phyloP scores from a whole-genome alignment of 2,888 invertebrate species.

The Isoperla grammatica region DNA sequence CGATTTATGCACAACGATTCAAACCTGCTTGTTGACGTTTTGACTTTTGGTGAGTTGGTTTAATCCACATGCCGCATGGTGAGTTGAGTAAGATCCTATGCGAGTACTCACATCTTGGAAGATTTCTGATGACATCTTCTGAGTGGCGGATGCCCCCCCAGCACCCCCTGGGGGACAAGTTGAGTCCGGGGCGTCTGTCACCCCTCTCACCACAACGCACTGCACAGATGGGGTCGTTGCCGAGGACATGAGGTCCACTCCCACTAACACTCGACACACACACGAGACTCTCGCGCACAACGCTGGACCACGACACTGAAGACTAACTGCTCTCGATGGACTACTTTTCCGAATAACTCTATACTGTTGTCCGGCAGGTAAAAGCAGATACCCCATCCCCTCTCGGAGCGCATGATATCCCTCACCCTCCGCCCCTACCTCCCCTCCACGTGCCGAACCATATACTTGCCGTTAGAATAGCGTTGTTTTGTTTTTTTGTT shows the following conservation, averaged over 20 bases:
- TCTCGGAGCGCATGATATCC: neutral
- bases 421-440: neutral
- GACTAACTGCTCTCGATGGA: constrained; percentile 15
- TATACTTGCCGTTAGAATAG: too few relatives aligned
- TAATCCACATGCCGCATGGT: too few relatives aligned
- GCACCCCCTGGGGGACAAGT: too few relatives aligned
- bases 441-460: neutral
- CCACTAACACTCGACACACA: neutral
- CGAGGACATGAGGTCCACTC: neutral
- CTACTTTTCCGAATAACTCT: neutral
- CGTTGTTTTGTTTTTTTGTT: too few relatives aligned
- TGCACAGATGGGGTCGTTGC: neutral
- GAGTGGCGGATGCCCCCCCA: neutral
- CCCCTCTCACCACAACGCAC: neutral
- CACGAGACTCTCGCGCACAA: neutral
- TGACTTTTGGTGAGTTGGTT: too few relatives aligned
- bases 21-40: too few relatives aligned
- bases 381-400: too few relatives aligned
- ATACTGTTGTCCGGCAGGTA: neutral
- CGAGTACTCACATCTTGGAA: constrained; percentile 12
- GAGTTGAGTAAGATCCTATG: too few relatives aligned
- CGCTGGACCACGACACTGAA: neutral
- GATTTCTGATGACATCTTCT: constrained; percentile 5
- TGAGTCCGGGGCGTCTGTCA: neutral
- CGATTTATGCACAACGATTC: too few relatives aligned